Conservation (phyloP, 92 coral and sea anemone genomes). For the Epizoanthus scotinus region DNA sequence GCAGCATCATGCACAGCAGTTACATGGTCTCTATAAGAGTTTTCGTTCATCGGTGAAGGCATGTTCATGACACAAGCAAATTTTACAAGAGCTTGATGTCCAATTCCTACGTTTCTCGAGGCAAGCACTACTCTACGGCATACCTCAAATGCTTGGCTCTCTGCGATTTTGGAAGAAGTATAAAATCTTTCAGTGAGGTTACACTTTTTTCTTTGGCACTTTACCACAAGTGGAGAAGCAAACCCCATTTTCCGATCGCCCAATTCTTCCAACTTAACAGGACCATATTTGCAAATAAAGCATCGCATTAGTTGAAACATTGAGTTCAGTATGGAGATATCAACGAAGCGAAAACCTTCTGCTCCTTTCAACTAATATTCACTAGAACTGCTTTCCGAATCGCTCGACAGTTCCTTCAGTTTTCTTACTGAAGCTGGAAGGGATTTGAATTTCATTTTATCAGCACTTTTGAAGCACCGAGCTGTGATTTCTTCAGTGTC, state of each 20-base stretch:
- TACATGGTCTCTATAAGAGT: constrained; percentile 50
- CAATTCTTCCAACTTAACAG: constrained; percentile 45
- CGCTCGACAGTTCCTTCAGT: constrained; percentile 35
- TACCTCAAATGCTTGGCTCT: constrained; percentile 50
- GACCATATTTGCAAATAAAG: constrained; percentile 50
- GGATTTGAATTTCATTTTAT: background rate
- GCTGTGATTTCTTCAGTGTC: background rate
- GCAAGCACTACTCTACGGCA: constrained; percentile 60
- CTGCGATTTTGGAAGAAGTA: constrained; percentile 17
- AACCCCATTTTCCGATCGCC: constrained; percentile 45
- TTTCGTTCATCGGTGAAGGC: constrained; percentile 60
- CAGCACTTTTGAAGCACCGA: background rate
- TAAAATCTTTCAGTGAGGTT: too few relatives aligned
- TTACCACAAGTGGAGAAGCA: constrained; percentile 48
- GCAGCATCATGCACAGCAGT: constrained; percentile 46
- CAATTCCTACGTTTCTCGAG: constrained; percentile 51
- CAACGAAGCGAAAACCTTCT: constrained; percentile 54
- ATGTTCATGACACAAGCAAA: constrained; percentile 56
- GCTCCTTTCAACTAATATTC: constrained; percentile 25
- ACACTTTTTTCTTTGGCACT: background rate
- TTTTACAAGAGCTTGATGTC: constrained; percentile 62
- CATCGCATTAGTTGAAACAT: constrained; percentile 36
- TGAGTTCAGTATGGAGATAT: constrained; percentile 32
- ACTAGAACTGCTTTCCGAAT: constrained; percentile 15
- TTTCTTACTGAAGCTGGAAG: constrained; percentile 50